phyloP scores from a whole-genome alignment of 53 echinoderm and acorn worm genomes.

The Astropecten irregularis region DNA sequence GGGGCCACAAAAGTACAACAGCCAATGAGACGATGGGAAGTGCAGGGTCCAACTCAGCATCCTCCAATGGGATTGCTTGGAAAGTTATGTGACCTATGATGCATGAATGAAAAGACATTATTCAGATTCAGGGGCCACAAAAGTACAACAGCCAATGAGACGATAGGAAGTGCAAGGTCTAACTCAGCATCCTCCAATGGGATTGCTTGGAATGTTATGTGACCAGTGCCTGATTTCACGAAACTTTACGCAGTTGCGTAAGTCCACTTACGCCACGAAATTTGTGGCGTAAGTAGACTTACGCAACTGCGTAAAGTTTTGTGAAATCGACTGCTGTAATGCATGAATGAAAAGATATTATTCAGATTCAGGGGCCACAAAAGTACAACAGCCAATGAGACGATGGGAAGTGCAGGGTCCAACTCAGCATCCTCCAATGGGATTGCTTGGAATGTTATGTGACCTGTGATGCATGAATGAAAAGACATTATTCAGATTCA shows the following conservation, averaged over 20 bases:
- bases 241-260: no score
- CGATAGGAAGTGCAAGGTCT: no score
- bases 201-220: background rate
- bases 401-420: no score
- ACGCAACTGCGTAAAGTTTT: no score
- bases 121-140: background rate
- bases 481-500: no score
- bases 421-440: no score
- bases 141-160: constrained; percentile 5
- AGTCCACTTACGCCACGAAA: no score
- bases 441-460: no score
- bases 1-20: background rate
- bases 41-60: background rate
- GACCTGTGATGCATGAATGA: no score
- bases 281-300: no score
- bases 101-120: background rate
- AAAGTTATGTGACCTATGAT: constrained; percentile 2
- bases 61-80: background rate
- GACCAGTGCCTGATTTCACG: background rate
- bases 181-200: constrained; percentile 6
- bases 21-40: constrained; percentile 18
- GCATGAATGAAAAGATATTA: no score
- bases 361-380: background rate
- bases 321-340: no score
- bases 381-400: background rate